Percentiles rank a stretch among this genome's conserved stretches.
phyloP scores from a whole-genome alignment of 1,140 invertebrate genomes.

The Drosophila rufa region DNA sequence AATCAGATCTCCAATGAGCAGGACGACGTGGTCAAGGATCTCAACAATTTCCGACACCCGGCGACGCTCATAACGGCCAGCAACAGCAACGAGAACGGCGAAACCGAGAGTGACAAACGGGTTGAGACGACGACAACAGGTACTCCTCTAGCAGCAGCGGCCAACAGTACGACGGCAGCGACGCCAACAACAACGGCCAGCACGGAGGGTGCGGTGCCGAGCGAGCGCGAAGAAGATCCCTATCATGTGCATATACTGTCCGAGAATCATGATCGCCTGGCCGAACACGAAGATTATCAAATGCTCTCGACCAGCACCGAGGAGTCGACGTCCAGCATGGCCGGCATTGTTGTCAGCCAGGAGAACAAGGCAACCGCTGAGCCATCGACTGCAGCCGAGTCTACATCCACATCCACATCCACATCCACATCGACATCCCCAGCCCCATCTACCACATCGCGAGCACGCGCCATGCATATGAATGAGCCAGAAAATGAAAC shows the following conservation, averaged over 20 bases:
- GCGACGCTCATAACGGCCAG: slow-evolving; percentile 82
- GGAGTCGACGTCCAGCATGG: slow-evolving; percentile 48
- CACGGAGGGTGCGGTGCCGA: slow-evolving; percentile 31
- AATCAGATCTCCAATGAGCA: slow-evolving; percentile 78
- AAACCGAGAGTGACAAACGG: slow-evolving; percentile 75
- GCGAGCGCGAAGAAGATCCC: slow-evolving; percentile 76
- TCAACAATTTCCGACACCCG: slow-evolving; percentile 83
- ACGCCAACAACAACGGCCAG: slow-evolving; percentile 6
- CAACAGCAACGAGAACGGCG: slow-evolving; percentile 71
- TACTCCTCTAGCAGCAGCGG: slow-evolving; percentile 16
- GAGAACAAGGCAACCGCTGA: slow-evolving; percentile 74
- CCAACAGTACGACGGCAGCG: slow-evolving; percentile 36
- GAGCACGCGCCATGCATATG: slow-evolving; percentile 84
- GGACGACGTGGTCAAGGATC: slow-evolving; percentile 78
- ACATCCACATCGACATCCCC: slow-evolving; percentile 20
- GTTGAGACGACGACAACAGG: slow-evolving; percentile 41
- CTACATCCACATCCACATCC: slow-evolving; percentile 11
- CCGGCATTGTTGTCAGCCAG: slow-evolving; percentile 70
- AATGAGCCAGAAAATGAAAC: slow-evolving; percentile 62
- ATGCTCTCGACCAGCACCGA: slow-evolving; percentile 80
- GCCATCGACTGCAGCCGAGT: slow-evolving; percentile 47
- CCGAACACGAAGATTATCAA: slow-evolving; percentile 84
- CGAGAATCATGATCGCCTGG: slow-evolving; percentile 83
- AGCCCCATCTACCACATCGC: slow-evolving; percentile 43
- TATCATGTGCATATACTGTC: slow-evolving; percentile 84